A percentile compares a stretch with the other conserved stretches of the same genome.
phyloP scores from a whole-genome alignment of 2,888 invertebrate genomes.

The Steinernema hermaphroditum region DNA sequence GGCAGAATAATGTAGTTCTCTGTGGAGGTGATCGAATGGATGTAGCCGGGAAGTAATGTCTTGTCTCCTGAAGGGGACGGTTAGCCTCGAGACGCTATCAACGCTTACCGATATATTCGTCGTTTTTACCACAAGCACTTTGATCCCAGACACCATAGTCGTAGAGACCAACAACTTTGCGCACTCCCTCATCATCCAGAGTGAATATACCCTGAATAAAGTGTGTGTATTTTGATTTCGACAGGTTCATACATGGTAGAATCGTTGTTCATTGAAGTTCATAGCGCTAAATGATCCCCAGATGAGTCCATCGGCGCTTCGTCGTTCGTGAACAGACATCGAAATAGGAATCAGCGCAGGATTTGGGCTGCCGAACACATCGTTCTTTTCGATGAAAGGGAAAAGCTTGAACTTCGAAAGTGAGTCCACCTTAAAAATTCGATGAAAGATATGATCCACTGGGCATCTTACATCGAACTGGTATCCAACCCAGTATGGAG shows the following conservation, averaged over 20 bases:
- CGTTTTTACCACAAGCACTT: slow-evolving; percentile 61
- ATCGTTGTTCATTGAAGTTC: slow-evolving; percentile 65
- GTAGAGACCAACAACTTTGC: slow-evolving; percentile 63
- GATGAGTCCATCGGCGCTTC: slow-evolving; percentile 61
- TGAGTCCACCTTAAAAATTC: slow-evolving; percentile 49
- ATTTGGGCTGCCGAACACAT: slow-evolving; percentile 59
- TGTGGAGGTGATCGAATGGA: slow-evolving; percentile 66
- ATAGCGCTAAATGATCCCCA: slow-evolving; percentile 66
- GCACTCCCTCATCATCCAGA: slow-evolving; percentile 58
- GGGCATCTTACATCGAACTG: slow-evolving; percentile 58
- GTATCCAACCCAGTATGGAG: slow-evolving; percentile 66
- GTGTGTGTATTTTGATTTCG: neutral
- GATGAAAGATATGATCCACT: neutral
- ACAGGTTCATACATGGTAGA: slow-evolving; percentile 56
- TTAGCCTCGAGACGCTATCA: neutral
- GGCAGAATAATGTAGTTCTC: slow-evolving; percentile 64
- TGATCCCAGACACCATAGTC: slow-evolving; percentile 64
- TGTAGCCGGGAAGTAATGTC: slow-evolving; percentile 63
- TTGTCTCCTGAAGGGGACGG: slow-evolving; percentile 59
- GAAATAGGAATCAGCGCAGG: slow-evolving; percentile 65
- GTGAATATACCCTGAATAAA: slow-evolving; percentile 63
- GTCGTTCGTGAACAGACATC: slow-evolving; percentile 65
- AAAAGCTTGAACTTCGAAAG: slow-evolving; percentile 64
- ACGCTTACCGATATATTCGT: slow-evolving; percentile 62
- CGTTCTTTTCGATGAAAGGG: slow-evolving; percentile 64